phyloP scores from a whole-genome alignment of 2,797 vertebrate genomes.

The Phoxinus dragarum region DNA sequence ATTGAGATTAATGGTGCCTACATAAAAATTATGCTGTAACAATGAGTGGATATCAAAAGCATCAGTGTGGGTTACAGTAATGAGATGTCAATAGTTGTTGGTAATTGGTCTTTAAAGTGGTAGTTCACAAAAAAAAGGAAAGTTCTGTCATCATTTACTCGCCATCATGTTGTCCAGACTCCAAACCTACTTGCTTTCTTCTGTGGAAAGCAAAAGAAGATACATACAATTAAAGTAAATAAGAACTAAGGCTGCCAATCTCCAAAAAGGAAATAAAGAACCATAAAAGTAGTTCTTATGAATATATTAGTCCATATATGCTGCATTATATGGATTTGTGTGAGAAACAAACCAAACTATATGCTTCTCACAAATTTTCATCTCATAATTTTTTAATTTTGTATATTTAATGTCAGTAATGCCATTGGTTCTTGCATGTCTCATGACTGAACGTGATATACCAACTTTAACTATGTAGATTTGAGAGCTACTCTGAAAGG shows the following conservation, averaged over 20 bases:
- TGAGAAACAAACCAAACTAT: neutral
- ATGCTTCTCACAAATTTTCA: neutral
- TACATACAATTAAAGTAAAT: neutral
- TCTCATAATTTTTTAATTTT: neutral
- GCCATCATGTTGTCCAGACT: no score
- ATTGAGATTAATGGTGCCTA: slow-evolving; percentile 64
- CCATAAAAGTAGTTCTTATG: neutral
- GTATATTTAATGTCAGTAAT: neutral
- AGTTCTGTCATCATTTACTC: neutral
- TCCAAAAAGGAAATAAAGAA: neutral
- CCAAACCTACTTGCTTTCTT: neutral
- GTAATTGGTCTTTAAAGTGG: slow-evolving; percentile 12
- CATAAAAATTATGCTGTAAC: slow-evolving; percentile 66
- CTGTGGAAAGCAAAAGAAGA: neutral
- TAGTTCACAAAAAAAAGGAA: neutral
- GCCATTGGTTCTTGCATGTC: neutral
- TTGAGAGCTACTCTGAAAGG: no score
- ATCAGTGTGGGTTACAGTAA: neutral
- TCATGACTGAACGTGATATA: neutral
- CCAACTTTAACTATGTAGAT: neutral
- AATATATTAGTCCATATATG: neutral
- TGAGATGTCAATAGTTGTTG: neutral
- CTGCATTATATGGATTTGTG: neutral
- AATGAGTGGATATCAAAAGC: slow-evolving; percentile 65
- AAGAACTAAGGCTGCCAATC: neutral